These are phyloP conservation scores for Strongylocentrotus purpuratus DNA, from an alignment of 35 echinoderm and acorn worm genomes.

Conservation along the genomic window DNA sequence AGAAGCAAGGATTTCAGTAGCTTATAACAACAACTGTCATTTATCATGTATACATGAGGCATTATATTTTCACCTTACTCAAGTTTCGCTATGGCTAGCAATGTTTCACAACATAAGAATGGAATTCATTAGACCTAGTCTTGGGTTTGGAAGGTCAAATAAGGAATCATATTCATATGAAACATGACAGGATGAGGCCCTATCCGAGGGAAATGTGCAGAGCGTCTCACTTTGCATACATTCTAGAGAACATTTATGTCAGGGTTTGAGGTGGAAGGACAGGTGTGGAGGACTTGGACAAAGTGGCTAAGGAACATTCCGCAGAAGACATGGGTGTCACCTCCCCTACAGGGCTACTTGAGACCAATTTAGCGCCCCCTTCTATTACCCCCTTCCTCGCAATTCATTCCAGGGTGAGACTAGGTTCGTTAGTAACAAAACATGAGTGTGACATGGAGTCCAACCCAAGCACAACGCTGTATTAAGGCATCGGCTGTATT, in stretches of 20 bases:
- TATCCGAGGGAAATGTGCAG: background rate
- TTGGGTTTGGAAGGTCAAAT: background rate
- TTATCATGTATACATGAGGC: background rate
- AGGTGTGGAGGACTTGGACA: background rate
- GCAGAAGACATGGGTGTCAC: background rate
- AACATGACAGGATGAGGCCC: background rate
- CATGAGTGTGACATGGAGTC: background rate
- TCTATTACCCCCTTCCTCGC: background rate
- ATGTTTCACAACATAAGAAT: background rate
- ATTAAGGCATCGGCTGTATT: conserved; percentile 25
- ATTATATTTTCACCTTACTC: background rate
- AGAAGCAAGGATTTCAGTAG: too few relatives aligned
- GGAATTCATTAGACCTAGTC: background rate
- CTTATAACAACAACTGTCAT: too few relatives aligned
- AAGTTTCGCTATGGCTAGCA: background rate
- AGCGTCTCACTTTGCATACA: background rate
- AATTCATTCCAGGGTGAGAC: background rate
- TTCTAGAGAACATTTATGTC: background rate
- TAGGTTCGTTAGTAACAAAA: background rate
- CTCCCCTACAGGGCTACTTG: background rate
- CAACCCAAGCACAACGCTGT: background rate
- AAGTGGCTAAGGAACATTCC: background rate
- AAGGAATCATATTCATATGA: background rate
- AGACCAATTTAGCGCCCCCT: background rate
- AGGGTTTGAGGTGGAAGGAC: background rate